Percentiles rank a stretch among this genome's conserved stretches.
phyloP scores from a whole-genome alignment of 92 coral and sea anemone genomes.

The Zoanthus sansibaricus region DNA sequence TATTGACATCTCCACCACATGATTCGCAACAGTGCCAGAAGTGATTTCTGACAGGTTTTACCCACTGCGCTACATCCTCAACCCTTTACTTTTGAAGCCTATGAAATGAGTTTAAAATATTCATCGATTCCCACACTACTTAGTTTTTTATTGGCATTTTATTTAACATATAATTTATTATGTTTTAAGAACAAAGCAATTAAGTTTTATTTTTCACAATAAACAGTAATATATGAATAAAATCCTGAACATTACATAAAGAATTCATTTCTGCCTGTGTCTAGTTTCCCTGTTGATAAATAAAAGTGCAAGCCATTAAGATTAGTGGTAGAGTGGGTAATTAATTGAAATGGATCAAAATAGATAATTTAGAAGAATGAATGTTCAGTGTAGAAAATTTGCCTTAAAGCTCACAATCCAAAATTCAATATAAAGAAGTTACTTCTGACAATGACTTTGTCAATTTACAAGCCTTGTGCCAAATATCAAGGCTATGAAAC shows the following conservation, averaged over 20 bases:
- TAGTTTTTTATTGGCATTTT: not conserved
- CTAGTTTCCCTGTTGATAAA: not conserved
- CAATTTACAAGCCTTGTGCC: slow-evolving; percentile 56
- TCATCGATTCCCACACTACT: not conserved
- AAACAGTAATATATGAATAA: not conserved
- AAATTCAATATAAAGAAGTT: not conserved
- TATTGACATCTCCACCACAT: slow-evolving; percentile 62
- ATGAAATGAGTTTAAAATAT: slow-evolving; percentile 21
- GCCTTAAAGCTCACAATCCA: not conserved
- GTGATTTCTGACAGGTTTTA: slow-evolving; percentile 70
- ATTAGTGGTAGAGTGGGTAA: not conserved
- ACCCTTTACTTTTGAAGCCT: slow-evolving; percentile 70
- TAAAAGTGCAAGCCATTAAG: not conserved
- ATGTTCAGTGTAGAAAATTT: slow-evolving; percentile 1
- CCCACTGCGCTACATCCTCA: slow-evolving; percentile 63
- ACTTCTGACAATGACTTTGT: slow-evolving; percentile 40
- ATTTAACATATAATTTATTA: slow-evolving; percentile 2
- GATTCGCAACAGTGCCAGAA: slow-evolving; percentile 76
- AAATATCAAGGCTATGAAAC: slow-evolving; percentile 39
- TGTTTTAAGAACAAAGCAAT: slow-evolving; percentile 3
- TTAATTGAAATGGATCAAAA: not conserved
- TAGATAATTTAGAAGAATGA: not conserved
- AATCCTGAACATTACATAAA: too few species aligned
- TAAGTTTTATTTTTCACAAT: not conserved
- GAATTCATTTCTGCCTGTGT: not conserved